phyloP scores from a whole-genome alignment of 2,888 invertebrate genomes.

The Malthinus flaveolus region DNA sequence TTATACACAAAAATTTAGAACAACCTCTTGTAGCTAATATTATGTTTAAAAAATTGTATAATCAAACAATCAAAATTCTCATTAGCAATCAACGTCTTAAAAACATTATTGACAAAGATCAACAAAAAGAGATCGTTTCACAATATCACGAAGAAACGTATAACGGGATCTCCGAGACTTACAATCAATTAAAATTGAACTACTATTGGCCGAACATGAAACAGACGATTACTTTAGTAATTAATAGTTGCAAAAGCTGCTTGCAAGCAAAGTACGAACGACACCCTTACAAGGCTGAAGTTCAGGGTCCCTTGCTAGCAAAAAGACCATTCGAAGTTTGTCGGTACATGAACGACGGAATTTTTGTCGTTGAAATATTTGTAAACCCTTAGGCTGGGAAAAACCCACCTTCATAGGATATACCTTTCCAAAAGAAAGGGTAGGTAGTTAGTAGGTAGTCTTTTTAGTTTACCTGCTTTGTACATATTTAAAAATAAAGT shows the following conservation, averaged over 20 bases:
- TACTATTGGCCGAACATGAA: conserved; percentile 6
- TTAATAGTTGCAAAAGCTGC: not conserved
- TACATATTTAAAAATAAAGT: too few relatives aligned
- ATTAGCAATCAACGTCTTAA: not conserved
- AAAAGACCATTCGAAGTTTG: not conserved
- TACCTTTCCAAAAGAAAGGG: too few relatives aligned
- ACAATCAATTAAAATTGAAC: not conserved
- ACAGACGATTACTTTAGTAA: not conserved
- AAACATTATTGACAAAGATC: not conserved
- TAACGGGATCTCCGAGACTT: conserved; percentile 1
- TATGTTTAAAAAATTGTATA: not conserved
- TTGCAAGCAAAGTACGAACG: not conserved
- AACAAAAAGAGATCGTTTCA: not conserved
- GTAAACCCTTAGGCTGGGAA: too few relatives aligned
- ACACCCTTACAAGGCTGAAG: not conserved
- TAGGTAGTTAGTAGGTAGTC: too few relatives aligned
- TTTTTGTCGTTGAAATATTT: too few relatives aligned
- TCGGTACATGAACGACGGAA: too few relatives aligned
- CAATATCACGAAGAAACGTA: not conserved
- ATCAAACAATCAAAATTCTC: not conserved
- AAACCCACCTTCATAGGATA: too few relatives aligned
- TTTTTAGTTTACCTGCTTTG: too few relatives aligned
- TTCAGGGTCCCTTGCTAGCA: conserved; percentile 1
- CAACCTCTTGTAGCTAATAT: not conserved
- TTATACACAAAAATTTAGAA: not conserved